Percentiles rank a stretch among this genome's conserved stretches.
phyloP scores from a whole-genome alignment of 2,113 vertebrate species.

The Acinonyx jubatus region DNA sequence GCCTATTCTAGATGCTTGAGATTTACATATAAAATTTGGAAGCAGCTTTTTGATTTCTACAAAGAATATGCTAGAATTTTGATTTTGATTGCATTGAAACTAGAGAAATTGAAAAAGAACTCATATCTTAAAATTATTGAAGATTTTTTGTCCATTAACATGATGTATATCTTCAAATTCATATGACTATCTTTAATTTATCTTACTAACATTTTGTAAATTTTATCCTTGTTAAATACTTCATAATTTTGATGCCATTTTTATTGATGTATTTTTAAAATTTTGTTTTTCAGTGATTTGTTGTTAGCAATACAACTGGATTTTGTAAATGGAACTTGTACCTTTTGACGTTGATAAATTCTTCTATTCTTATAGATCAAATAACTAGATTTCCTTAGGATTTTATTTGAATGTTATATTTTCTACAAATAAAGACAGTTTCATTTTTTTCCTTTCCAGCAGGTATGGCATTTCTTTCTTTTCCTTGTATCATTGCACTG shows the following conservation, averaged over 20 bases:
- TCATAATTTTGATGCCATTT: not conserved
- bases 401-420: not conserved
- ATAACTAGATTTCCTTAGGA: not conserved
- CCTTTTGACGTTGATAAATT: not conserved
- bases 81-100: not conserved
- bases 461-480: not conserved
- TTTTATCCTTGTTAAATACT: not conserved
- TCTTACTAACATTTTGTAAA: not conserved
- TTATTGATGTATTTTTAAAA: not conserved
- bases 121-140: not conserved
- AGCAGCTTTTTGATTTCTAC: not conserved
- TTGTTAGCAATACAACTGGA: not conserved
- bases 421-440: not conserved
- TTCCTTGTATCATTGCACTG: not conserved
- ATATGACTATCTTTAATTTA: not conserved
- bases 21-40: not conserved
- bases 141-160: not conserved
- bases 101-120: not conserved
- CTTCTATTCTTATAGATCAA: not conserved
- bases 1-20: not conserved
- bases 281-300: not conserved
- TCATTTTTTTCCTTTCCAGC: not conserved
- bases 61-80: not conserved
- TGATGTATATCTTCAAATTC: not conserved
- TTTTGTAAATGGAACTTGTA: not conserved